phyloP scores from a whole-genome alignment of 2,113 vertebrate genomes.

The Sturnus vulgaris region DNA sequence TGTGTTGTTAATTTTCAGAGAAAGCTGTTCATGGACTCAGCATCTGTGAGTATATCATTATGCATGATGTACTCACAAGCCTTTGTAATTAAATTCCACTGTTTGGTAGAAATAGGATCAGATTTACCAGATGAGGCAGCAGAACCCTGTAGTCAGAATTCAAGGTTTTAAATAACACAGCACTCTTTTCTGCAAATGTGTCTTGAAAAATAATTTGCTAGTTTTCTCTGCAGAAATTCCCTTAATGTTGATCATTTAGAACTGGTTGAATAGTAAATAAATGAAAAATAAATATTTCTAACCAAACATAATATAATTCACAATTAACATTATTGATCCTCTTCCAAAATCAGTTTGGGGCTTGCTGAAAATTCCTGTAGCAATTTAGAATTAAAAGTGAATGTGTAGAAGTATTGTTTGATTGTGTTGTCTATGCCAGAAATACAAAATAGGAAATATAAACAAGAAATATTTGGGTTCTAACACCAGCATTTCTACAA shows the following conservation, averaged over 20 bases:
- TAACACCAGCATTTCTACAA: background rate
- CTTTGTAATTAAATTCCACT: constrained; percentile 23
- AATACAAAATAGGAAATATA: background rate
- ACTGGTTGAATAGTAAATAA: background rate
- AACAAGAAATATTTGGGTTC: background rate
- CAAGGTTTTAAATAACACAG: background rate
- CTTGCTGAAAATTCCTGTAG: background rate
- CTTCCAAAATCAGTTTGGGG: background rate
- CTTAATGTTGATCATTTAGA: background rate
- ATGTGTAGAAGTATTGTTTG: background rate
- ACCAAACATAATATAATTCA: background rate
- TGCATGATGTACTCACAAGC: background rate
- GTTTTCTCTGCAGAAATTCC: background rate
- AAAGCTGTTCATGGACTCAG: background rate
- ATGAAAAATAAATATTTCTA: background rate
- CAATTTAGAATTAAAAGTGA: background rate
- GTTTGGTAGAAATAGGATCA: background rate
- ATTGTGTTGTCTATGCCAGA: background rate
- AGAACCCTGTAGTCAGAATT: background rate
- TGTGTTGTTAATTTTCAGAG: constrained; percentile 24
- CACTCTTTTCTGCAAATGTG: background rate
- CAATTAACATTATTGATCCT: background rate
- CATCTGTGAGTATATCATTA: background rate
- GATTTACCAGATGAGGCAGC: constrained; percentile 1
- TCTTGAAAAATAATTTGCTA: background rate